phyloP scores from a whole-genome alignment of 35 echinoderm and acorn worm species.

The Anneissia japonica region DNA sequence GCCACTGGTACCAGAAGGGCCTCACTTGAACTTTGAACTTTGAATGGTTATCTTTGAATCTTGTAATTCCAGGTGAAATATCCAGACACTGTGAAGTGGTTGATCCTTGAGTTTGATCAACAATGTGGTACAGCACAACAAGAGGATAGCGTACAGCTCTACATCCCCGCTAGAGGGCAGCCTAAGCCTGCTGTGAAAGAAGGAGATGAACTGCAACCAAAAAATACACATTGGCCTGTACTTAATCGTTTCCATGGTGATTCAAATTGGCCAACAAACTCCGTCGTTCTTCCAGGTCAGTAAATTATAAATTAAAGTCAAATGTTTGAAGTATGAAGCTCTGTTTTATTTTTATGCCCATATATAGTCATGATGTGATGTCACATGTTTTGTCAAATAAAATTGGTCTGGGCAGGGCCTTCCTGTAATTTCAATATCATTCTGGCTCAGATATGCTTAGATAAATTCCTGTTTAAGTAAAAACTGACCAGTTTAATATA shows the following conservation, averaged over 20 bases:
- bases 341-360: no score
- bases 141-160: slow-evolving; percentile 85
- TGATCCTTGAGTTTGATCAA: slow-evolving; percentile 87
- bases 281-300: slow-evolving; percentile 77
- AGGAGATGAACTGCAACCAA: slow-evolving; percentile 6
- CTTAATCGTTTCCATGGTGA: slow-evolving; percentile 71
- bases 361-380: no score
- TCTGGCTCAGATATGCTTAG: no score
- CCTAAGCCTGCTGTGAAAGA: background rate
- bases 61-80: slow-evolving; percentile 54
- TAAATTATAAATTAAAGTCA: background rate
- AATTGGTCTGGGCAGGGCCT: no score
- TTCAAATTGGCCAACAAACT: slow-evolving; percentile 78
- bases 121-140: slow-evolving; percentile 94
- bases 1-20: no score
- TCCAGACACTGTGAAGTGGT: slow-evolving; percentile 87
- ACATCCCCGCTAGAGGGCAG: slow-evolving; percentile 44
- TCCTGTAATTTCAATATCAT: no score
- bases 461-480: no score
- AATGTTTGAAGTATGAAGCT: no score
- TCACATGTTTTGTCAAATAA: no score
- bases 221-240: slow-evolving; percentile 61
- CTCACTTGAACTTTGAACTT: no score
- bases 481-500: no score
- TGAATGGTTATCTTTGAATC: no score